Base-by-base conservation (phyloP, 2,797 vertebrate genomes). In the Chiloscyllium punctatum region DNA sequence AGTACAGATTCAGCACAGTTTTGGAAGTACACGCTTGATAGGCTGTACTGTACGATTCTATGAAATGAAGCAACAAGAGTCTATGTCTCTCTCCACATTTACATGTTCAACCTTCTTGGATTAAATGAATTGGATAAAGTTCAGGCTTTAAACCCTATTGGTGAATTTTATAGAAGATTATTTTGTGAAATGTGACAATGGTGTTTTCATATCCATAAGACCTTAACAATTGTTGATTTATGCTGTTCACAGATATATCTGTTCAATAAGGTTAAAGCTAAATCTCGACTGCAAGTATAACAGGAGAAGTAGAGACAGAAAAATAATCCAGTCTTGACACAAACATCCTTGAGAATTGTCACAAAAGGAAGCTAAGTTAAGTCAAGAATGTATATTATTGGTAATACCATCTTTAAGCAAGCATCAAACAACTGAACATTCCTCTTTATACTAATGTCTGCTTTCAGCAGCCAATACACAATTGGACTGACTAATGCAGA, bases 111-210 rank as follows among this genome's bases (percentile, higher is more conserved):
- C 2, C n/a, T 25, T 51, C 33, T 25, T 66, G 57, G 30, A 68
- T 25, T 11, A 18, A 37, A 84, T 48, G 37, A 84, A 42, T 25
- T 48, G 82, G 82, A 48, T 48, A 84, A 84, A 84, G 92, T 68
- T 33, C 33, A 68, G 33, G 62, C 57, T 91, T 91, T 66, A 62
- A 33, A 91, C 33, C 30, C 48, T 27, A 95, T 30, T 3, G 48
- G 30, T 95, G 51, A 95, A 13, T 74, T 53, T 77, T 72, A 53
- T 74, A 8, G 13, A 7, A 74, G 74, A 57, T 53, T 74, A n/a
- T 95, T 77, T 95, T 94, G 71, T 95, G 69, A 74, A 95, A 74
- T 77, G 53, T 30, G 48, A n/a, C 33, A 25, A 95, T 95, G 42
- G 57, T 77, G 27, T 30, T 95, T 95, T 74, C 42, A 74, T 53